Evolutionary conservation across 1,140 invertebrate genomes (phyloP).

Genomic region (Zaprionus inermis): DNA sequence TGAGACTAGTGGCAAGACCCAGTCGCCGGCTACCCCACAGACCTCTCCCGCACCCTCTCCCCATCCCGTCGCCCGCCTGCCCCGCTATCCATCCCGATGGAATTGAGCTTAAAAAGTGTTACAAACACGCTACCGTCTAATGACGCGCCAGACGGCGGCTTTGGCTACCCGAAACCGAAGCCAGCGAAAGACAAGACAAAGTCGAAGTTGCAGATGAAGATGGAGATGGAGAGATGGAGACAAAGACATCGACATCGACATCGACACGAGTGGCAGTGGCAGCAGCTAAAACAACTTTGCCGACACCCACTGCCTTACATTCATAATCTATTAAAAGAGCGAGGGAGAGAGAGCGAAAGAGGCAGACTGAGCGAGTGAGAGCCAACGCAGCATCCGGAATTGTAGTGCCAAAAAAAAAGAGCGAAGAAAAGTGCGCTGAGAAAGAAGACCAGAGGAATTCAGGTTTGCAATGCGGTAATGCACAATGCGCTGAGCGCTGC

Average conservation of each 20-base stretch:
- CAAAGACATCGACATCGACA: slow-evolving; percentile 25
- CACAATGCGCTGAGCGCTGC: slow-evolving; percentile 28
- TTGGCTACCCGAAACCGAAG: slow-evolving; percentile 37
- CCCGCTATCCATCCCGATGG: neutral
- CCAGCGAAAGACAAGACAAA: neutral
- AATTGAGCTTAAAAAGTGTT: slow-evolving; percentile 61
- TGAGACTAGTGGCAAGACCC: slow-evolving; percentile 39
- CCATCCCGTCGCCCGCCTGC: neutral
- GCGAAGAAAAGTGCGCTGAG: slow-evolving; percentile 15
- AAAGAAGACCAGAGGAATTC: slow-evolving; percentile 71
- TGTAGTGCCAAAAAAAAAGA: slow-evolving; percentile 59
- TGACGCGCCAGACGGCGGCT: slow-evolving; percentile 42
- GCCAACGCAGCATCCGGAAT: slow-evolving; percentile 74
- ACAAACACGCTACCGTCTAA: slow-evolving; percentile 77
- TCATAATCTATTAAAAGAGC: slow-evolving; percentile 73
- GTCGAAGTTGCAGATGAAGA: slow-evolving; percentile 2
- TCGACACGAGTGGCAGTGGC: slow-evolving; percentile 1
- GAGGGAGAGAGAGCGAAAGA: slow-evolving; percentile 11
- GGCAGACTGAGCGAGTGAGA: slow-evolving; percentile 18
- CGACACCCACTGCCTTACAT: slow-evolving; percentile 81
- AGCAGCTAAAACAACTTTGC: slow-evolving; percentile 7
- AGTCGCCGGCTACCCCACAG: slow-evolving; percentile 31
- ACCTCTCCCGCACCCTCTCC: neutral
- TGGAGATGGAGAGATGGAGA: slow-evolving; percentile 4
- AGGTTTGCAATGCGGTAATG: slow-evolving; percentile 82